Percentiles rank a stretch among this genome's conserved stretches.
Evolutionary conservation across 2,888 invertebrate species (phyloP).

Genomic region (Gastracanthus pulcherrimus): DNA sequence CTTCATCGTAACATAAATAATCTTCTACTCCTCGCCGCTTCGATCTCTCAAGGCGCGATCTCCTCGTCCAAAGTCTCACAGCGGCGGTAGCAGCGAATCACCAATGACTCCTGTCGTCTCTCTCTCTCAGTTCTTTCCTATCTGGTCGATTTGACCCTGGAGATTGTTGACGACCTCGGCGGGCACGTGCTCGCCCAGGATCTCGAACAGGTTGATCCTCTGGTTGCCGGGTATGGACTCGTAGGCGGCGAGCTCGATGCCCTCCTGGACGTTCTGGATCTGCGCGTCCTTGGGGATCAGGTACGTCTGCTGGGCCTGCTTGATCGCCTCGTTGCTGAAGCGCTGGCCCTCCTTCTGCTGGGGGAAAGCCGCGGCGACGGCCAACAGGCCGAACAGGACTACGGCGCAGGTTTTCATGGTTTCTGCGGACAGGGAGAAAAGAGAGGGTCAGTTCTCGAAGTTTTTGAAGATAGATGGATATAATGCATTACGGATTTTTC

Average conservation of each 20-base stretch:
- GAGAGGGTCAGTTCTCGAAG: no score
- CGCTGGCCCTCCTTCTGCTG: slow-evolving; percentile 88
- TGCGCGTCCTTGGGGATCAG: slow-evolving; percentile 92
- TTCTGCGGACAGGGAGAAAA: background rate
- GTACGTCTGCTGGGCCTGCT: slow-evolving; percentile 91
- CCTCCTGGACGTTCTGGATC: slow-evolving; percentile 92
- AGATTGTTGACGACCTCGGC: slow-evolving; percentile 93
- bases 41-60: background rate
- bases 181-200: slow-evolving; percentile 91
- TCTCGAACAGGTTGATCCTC: slow-evolving; percentile 89
- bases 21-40: background rate
- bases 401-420: slow-evolving; percentile 42
- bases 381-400: slow-evolving; percentile 70
- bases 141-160: slow-evolving; percentile 90
- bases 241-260: slow-evolving; percentile 91
- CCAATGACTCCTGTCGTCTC: no score
- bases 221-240: slow-evolving; percentile 92
- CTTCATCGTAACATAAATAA: slow-evolving; percentile 32
- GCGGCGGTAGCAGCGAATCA: background rate
- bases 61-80: background rate
- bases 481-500: no score
- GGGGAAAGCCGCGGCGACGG: slow-evolving; percentile 81
- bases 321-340: slow-evolving; percentile 91
- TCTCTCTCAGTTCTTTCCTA: slow-evolving; percentile 81
- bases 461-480: no score